Base-by-base conservation (phyloP, 2,113 vertebrate genomes). In the Xenopus borealis region DNA sequence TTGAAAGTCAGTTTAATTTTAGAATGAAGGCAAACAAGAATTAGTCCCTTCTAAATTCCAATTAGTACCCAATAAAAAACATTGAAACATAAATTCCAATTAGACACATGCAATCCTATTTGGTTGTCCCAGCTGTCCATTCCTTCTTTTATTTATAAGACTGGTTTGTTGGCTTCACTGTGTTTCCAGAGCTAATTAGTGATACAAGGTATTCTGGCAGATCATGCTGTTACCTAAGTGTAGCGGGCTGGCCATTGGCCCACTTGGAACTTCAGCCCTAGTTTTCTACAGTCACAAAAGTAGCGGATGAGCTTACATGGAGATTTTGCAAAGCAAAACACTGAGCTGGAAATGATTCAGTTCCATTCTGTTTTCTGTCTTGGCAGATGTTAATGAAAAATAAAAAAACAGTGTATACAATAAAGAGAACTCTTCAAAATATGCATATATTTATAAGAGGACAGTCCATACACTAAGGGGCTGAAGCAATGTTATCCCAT, bases 81-180 rank as follows among this genome's bases (percentile, higher is more conserved):
- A n/a, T n/a, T n/a, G n/a, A n/a, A n/a, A n/a, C n/a, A n/a, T 64
- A 64, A 53, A 18, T 27, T 70, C 58, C 67, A 57, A 57, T 63
- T 77, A 55, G 27, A 75, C 53, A 55, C 59, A 70, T 44, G 23
- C 67, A 46, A 70, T 77, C 50, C 14, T 33, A 70, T 70, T 77
- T 77, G 50, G 33, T 64, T 77, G 66, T 77, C 55, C 74, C 74
- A 77, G 66, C 67, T 64, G 74, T 77, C 63, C 74, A 46, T 64
- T 63, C 74, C 66, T 63, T 69, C 46, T 61, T 46, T 70, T 77
- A 77, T 77, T 77, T 77, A 77, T 77, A 47, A 77, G 67, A 12
- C 66, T 46, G 27, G 64, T 64, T 67, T 63, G 50, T 70, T 64
- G 66, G 33, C 59, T 62, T 70, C 62, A 30, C 57, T 77, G 58